Evolutionary conservation across 1,140 invertebrate species (phyloP), one percentile per base, ranked within the genome.

Genomic region (Epicauta chinensis): DNA sequence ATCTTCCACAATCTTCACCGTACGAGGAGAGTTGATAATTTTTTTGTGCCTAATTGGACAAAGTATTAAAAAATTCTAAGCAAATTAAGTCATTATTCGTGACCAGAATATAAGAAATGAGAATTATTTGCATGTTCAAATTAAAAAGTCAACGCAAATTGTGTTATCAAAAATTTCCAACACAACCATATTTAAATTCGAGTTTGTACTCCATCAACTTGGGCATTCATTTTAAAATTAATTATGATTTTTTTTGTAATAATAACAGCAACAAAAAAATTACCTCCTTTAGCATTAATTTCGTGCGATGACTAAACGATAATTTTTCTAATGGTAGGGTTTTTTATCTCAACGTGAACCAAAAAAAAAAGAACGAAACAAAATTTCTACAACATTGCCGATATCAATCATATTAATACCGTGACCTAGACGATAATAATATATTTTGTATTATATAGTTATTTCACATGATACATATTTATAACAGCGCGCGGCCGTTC

Each of bases 101-200:
- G 49, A 42, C 39, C 37, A 5, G 48, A 50, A 50, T 50, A 23
- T 32, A 37, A 50, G 34, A 50, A 50, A 41, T 16, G 16, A 50
- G 34, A 50, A 43, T 51, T 42, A 51, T 51, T 51, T 51, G 4
- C 37, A 9, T 11, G 29, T 16, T 23, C 37, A 43, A 51, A 51
- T 42, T 51, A n/a, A 51, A 51, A 51, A 51, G 39, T 51, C 39
- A 42, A 34, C 6, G 16, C 39, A 50, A 50, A 39, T 37, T 37
- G 14, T 6, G n/a, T 4, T 6, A 10, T 30, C 4, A 5, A 30
- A 30, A 4, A 5, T 30, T 30, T 30, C 36, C 4, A 37, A 37
- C 6, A 15, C n/a, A 6, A 4, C 3, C n/a, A n/a, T 37, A 37
- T 37, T 37, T 4, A 39, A 15, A 13, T 39, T 39, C 10, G 14